Evolutionary conservation across 2,113 vertebrate genomes (phyloP).

Genomic region (Megatriorchis doriae): DNA sequence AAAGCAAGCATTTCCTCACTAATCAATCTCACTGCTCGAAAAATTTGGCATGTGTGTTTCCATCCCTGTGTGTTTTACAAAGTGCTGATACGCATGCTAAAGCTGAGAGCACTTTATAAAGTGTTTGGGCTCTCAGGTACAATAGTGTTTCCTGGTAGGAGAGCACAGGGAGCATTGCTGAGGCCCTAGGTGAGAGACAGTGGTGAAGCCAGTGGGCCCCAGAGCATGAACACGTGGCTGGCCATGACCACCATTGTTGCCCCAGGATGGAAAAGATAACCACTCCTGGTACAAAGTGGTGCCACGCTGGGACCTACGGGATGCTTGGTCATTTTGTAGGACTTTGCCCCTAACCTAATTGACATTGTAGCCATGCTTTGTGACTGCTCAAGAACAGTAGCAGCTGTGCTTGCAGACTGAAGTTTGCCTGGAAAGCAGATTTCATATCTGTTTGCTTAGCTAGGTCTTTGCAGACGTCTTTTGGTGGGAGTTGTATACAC

Average conservation of each 20-base stretch:
- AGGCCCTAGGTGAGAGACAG: neutral
- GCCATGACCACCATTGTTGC: accelerated
- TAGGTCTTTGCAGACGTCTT: neutral
- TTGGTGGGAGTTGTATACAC: neutral
- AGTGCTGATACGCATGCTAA: neutral
- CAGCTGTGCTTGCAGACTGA: neutral
- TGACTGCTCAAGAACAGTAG: neutral
- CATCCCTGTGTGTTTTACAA: neutral
- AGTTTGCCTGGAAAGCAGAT: neutral
- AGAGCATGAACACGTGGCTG: neutral
- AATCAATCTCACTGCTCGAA: neutral
- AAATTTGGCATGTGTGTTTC: neutral
- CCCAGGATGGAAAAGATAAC: neutral
- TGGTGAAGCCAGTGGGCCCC: neutral
- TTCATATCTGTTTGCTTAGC: neutral
- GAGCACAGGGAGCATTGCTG: neutral
- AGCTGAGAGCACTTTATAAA: constrained; percentile 19
- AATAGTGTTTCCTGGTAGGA: neutral
- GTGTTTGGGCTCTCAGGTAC: neutral
- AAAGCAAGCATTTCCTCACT: neutral
- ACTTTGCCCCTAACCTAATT: neutral
- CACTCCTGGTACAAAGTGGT: neutral
- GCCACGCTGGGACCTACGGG: accelerated
- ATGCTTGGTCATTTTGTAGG: neutral
- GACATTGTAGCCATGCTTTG: neutral